A percentile compares a stretch with the other conserved stretches of the same genome.
phyloP scores from a whole-genome alignment of 2,797 vertebrate genomes.

The Florisuga fusca region DNA sequence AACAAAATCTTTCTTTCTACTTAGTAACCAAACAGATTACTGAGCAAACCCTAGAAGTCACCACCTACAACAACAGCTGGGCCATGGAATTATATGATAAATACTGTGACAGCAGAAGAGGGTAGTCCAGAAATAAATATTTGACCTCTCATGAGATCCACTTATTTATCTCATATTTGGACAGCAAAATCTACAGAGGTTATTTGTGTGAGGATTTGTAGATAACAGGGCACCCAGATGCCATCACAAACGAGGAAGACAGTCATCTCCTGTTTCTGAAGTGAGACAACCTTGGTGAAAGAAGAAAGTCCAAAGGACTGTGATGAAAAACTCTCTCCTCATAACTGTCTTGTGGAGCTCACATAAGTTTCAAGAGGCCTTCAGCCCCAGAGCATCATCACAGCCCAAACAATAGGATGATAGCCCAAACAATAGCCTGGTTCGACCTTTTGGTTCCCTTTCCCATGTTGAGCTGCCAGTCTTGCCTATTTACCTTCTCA shows the following conservation, averaged over 20 bases:
- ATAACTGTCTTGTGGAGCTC: background rate
- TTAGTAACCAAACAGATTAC: background rate
- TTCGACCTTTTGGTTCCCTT: background rate
- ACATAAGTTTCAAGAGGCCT: background rate
- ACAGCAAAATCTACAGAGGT: background rate
- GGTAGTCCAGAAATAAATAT: background rate
- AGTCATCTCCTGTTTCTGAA: background rate
- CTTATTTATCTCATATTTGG: background rate
- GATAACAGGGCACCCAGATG: background rate
- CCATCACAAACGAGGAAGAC: background rate
- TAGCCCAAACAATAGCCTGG: background rate
- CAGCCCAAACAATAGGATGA: background rate
- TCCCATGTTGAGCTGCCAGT: background rate
- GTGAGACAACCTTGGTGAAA: rapidly evolving
- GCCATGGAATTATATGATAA: background rate
- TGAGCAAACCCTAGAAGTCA: background rate
- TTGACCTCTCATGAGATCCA: background rate
- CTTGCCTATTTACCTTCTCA: background rate
- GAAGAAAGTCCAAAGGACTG: background rate
- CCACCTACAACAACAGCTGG: background rate
- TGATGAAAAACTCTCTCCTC: background rate
- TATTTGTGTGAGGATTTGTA: background rate
- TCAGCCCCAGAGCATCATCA: background rate
- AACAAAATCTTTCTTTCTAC: background rate
- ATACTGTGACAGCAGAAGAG: background rate